Evolutionary conservation across 2,888 invertebrate genomes (phyloP).

Genomic region (Pseudolycoriella hygida): DNA sequence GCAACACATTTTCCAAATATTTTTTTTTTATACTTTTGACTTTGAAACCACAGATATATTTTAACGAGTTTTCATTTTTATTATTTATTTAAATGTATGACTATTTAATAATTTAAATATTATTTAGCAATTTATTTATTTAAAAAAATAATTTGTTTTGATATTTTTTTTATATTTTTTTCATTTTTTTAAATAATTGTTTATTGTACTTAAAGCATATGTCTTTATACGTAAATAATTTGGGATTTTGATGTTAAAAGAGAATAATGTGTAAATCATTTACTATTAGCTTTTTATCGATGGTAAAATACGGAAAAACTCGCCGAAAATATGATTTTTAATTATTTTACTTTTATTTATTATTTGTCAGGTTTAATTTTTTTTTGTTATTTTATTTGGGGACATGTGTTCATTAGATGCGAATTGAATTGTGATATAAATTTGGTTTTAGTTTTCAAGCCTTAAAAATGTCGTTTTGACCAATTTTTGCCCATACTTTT

Average conservation of each 20-base stretch:
- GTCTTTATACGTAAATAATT: not conserved
- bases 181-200: not conserved
- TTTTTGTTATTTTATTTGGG: too few species aligned
- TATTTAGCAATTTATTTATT: conserved; percentile 7
- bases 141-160: conserved; percentile 1
- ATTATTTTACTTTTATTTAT: too few species aligned
- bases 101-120: conserved; percentile 9
- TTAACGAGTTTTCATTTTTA: conserved; percentile 13
- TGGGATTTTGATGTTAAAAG: not conserved
- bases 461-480: too few species aligned
- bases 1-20: too few species aligned
- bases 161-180: conserved; percentile 2
- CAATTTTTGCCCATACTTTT: too few species aligned
- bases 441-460: too few species aligned
- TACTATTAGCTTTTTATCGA: not conserved
- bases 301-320: too few species aligned
- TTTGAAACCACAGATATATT: conserved; percentile 16
- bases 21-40: conserved; percentile 4
- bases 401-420: too few species aligned
- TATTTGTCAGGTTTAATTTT: too few species aligned
- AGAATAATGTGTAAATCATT: not conserved
- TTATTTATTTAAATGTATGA: conserved; percentile 6
- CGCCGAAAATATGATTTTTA: too few species aligned
- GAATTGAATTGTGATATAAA: too few species aligned
- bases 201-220: not conserved